Percentiles rank a stretch among this genome's conserved stretches.
Conservation (phyloP, 2,888 invertebrate species). For the Epicampocera succincta region DNA sequence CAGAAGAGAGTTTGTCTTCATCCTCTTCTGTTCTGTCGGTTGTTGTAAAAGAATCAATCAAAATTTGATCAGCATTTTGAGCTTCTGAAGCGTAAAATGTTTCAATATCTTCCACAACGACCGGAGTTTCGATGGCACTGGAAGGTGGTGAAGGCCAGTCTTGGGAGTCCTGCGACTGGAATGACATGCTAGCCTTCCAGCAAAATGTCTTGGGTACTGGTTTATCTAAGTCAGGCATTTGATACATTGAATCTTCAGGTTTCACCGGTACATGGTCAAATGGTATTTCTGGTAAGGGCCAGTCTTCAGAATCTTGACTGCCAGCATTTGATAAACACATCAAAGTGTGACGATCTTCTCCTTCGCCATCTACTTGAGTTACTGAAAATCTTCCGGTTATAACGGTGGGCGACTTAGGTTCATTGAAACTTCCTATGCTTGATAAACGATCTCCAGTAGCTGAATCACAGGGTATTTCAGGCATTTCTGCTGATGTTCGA, state of each 20-base stretch:
- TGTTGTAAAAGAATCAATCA: slow-evolving; percentile 87
- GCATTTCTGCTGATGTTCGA: slow-evolving; percentile 92
- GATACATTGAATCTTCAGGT: slow-evolving; percentile 77
- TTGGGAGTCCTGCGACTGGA: slow-evolving; percentile 86
- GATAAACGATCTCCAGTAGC: slow-evolving; percentile 83
- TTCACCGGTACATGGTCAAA: slow-evolving; percentile 81
- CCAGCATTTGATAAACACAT: slow-evolving; percentile 83
- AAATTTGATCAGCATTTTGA: slow-evolving; percentile 90
- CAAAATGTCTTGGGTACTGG: slow-evolving; percentile 81
- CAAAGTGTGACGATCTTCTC: slow-evolving; percentile 78
- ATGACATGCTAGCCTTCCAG: slow-evolving; percentile 80
- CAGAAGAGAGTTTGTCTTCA: slow-evolving; percentile 81
- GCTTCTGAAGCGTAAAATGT: slow-evolving; percentile 90
- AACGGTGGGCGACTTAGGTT: slow-evolving; percentile 82
- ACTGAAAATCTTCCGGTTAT: slow-evolving; percentile 80
- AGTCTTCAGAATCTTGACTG: slow-evolving; percentile 89
- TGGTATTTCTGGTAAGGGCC: slow-evolving; percentile 89
- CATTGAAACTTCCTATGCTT: slow-evolving; percentile 81
- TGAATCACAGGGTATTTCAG: slow-evolving; percentile 90
- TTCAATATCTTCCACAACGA: slow-evolving; percentile 89
- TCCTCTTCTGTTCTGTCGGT: slow-evolving; percentile 84
- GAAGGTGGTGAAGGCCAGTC: slow-evolving; percentile 92
- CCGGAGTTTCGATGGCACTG: slow-evolving; percentile 85
- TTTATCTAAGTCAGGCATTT: slow-evolving; percentile 80
- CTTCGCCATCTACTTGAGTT: slow-evolving; percentile 81